Conservation (phyloP, 1,140 invertebrate genomes). For the Leguminivora glycinivorella region DNA sequence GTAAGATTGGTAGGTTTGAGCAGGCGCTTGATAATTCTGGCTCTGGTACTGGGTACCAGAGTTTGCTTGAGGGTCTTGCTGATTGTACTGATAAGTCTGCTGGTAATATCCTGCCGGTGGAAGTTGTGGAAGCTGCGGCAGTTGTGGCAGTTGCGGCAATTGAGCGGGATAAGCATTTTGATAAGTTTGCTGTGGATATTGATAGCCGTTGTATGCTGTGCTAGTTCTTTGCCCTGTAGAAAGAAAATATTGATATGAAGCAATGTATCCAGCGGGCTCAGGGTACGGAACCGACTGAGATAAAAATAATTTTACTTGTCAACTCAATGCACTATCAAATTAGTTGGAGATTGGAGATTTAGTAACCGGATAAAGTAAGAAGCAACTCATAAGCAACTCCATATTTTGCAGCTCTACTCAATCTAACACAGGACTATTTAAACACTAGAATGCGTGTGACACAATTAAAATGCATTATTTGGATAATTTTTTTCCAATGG, state of each 20-base stretch:
- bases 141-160: not conserved
- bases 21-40: conserved; percentile 1
- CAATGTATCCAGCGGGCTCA: not conserved
- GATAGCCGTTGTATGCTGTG: not conserved
- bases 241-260: not conserved
- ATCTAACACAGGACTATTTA: no score
- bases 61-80: not conserved
- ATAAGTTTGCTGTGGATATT: not conserved
- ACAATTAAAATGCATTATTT: no score
- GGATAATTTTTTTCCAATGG: not conserved
- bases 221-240: not conserved
- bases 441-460: no score
- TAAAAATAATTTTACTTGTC: not conserved
- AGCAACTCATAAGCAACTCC: no score
- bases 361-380: no score
- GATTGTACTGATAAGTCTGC: not conserved
- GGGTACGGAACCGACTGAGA: conserved; percentile 6
- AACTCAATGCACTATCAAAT: no score
- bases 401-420: no score
- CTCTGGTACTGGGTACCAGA: not conserved
- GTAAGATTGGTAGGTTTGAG: not conserved
- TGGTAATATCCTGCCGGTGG: not conserved
- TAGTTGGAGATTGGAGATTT: no score
- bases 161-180: not conserved
- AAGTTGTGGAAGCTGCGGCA: not conserved